These are phyloP conservation scores for Cheilosia urbana DNA, from an alignment of 2,888 invertebrate genomes.

Conservation along the genomic window DNA sequence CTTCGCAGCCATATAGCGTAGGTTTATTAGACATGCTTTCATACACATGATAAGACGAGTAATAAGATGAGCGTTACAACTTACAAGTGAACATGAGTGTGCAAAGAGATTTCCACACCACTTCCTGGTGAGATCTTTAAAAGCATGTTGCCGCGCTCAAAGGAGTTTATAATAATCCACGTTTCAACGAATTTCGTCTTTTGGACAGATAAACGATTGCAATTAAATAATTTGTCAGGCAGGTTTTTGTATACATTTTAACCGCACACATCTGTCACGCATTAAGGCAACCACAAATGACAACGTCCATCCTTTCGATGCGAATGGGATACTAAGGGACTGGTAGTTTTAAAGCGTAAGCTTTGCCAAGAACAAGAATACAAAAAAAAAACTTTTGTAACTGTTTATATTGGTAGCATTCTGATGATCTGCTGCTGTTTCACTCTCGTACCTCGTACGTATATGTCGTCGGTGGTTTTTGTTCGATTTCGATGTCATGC, in stretches of 20 bases:
- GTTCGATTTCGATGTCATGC: slow-evolving; percentile 25
- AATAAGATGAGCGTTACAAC: slow-evolving; percentile 43
- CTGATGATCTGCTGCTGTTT: slow-evolving; percentile 23
- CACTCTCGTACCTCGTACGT: neutral
- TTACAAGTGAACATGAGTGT: slow-evolving; percentile 18
- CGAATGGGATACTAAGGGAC: neutral
- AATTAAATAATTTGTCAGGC: slow-evolving; percentile 62
- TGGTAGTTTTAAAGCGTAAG: slow-evolving; percentile 8
- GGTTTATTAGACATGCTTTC: slow-evolving; percentile 35
- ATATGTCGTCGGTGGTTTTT: slow-evolving; percentile 13
- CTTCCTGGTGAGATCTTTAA: slow-evolving; percentile 40
- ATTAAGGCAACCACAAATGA: slow-evolving; percentile 10
- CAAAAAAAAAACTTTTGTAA: neutral
- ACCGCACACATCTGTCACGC: slow-evolving; percentile 1
- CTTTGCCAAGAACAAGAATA: neutral
- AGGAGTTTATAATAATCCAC: slow-evolving; percentile 9
- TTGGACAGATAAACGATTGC: slow-evolving; percentile 35
- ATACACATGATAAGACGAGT: slow-evolving; percentile 51
- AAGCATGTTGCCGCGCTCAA: slow-evolving; percentile 15
- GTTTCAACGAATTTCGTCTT: slow-evolving; percentile 15
- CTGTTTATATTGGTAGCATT: slow-evolving; percentile 18
- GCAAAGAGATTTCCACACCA: neutral
- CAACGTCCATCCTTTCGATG: neutral
- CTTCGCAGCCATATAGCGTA: neutral
- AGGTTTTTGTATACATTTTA: neutral